Conservation (phyloP, 2,888 invertebrate genomes). For the Nomada ferruginata region DNA sequence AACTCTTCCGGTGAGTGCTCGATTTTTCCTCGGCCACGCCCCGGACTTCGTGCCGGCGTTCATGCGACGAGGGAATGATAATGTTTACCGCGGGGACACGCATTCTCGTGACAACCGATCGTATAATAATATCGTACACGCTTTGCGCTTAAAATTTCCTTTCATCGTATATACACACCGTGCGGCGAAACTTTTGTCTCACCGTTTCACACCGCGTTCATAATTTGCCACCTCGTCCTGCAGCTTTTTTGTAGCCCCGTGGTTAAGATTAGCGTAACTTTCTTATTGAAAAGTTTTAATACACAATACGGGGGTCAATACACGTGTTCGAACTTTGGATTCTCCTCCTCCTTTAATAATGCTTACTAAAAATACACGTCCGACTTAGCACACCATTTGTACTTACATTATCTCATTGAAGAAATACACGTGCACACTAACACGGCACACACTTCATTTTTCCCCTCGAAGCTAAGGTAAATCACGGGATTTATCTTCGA, state of each 20-base stretch:
- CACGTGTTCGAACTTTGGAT: too few relatives aligned
- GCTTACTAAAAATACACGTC: too few relatives aligned
- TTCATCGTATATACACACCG: neutral
- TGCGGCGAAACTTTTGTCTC: neutral
- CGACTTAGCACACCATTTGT: too few relatives aligned
- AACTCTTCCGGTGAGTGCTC: constrained; percentile 33
- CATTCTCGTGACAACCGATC: neutral
- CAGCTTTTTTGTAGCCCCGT: too few relatives aligned
- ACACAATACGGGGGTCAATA: too few relatives aligned
- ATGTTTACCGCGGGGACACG: constrained; percentile 6
- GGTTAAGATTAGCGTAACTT: neutral
- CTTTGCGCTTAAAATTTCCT: constrained; percentile 9
- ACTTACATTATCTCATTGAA: too few relatives aligned
- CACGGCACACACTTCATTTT: too few relatives aligned
- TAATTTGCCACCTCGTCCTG: too few relatives aligned
- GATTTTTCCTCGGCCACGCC: constrained; percentile 35
- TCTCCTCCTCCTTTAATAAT: too few relatives aligned
- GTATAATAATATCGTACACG: neutral
- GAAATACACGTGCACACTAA: too few relatives aligned
- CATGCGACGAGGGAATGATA: constrained; percentile 15
- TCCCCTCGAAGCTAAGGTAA: too few relatives aligned
- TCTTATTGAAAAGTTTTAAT: too few relatives aligned
- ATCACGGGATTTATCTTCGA: neutral
- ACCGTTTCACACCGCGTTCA: neutral
- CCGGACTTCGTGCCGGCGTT: neutral